phyloP scores from a whole-genome alignment of 2,888 invertebrate species.

The Athetis lepigone region DNA sequence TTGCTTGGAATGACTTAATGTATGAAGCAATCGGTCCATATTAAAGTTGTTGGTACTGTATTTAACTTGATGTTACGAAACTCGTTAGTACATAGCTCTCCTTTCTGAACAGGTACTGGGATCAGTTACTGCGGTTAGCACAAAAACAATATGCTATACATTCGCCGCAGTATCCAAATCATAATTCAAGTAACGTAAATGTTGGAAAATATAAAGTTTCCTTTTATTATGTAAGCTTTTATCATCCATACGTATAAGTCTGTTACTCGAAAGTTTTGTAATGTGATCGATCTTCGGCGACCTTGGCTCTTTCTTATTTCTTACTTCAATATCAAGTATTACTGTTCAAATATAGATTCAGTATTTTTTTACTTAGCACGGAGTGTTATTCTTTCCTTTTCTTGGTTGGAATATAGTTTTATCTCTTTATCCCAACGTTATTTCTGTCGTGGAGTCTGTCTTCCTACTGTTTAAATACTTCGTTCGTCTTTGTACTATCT shows the following conservation, averaged over 20 bases:
- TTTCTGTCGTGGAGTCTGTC: background rate
- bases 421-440: background rate
- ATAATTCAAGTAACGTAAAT: slow-evolving; percentile 34
- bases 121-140: slow-evolving; percentile 65
- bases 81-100: slow-evolving; percentile 36
- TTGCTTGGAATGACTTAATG: slow-evolving; percentile 8
- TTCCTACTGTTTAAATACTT: background rate
- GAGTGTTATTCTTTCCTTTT: background rate
- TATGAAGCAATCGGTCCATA: background rate
- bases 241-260: slow-evolving; percentile 5
- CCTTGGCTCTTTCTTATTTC: slow-evolving; percentile 9
- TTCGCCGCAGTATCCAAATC: slow-evolving; percentile 48
- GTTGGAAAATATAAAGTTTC: slow-evolving; percentile 23
- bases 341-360: background rate
- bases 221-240: slow-evolving; percentile 18
- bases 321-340: slow-evolving; percentile 4
- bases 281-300: slow-evolving; percentile 8
- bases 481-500: background rate
- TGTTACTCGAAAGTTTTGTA: slow-evolving; percentile 18
- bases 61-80: slow-evolving; percentile 52
- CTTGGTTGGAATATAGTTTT: background rate
- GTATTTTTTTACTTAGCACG: background rate
- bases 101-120: slow-evolving; percentile 47
- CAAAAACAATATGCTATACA: slow-evolving; percentile 65
- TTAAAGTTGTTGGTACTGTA: slow-evolving; percentile 14